A percentile compares a stretch with the other conserved stretches of the same genome.
These are phyloP conservation scores for Chymomyza costata DNA, from an alignment of 1,140 invertebrate genomes.

Conservation along the genomic window DNA sequence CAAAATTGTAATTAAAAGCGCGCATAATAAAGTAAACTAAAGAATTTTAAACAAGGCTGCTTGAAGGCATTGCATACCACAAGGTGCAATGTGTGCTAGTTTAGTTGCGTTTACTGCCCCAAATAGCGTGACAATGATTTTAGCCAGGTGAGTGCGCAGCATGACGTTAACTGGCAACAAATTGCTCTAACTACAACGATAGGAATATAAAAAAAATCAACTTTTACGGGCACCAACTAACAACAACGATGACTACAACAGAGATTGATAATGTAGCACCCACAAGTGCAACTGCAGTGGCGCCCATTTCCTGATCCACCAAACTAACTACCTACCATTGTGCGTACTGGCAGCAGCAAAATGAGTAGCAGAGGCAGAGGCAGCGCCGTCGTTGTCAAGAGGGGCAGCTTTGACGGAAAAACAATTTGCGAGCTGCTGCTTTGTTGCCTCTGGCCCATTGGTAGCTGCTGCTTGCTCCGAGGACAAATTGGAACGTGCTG, in stretches of 20 bases:
- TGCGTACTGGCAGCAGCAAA: background rate
- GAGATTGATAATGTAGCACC: constrained; percentile 5
- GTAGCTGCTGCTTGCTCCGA: constrained; percentile 12
- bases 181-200: too few relatives aligned
- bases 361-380: constrained; percentile 1
- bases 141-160: too few relatives aligned
- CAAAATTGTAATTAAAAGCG: too few relatives aligned
- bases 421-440: constrained; percentile 45
- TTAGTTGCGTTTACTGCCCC: too few relatives aligned
- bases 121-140: too few relatives aligned
- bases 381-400: too few relatives aligned
- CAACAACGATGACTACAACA: constrained; percentile 17
- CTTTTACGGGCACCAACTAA: constrained; percentile 10
- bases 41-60: too few relatives aligned
- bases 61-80: too few relatives aligned
- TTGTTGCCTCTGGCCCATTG: background rate
- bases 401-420: constrained; percentile 10
- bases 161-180: too few relatives aligned
- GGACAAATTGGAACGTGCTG: constrained; percentile 45
- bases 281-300: constrained; percentile 7
- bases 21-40: too few relatives aligned
- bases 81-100: too few relatives aligned
- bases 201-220: constrained; percentile 9
- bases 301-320: constrained; percentile 8
- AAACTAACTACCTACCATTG: constrained; percentile 6